phyloP scores from a whole-genome alignment of 2,888 invertebrate genomes.

The Zhuqinia jingwanae region DNA sequence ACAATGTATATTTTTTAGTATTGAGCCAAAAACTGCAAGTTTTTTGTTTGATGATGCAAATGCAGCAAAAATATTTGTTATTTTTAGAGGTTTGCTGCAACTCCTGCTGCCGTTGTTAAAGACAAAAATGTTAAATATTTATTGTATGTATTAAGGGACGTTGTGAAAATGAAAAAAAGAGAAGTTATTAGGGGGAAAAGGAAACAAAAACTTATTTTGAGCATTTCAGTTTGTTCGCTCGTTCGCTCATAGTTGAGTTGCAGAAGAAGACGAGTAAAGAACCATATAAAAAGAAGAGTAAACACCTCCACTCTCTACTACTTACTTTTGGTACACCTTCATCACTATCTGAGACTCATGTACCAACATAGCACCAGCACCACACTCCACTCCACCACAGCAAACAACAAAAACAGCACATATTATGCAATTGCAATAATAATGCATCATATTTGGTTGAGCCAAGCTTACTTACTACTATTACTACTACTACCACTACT shows the following conservation, averaged over 20 bases:
- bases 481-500: slow-evolving; percentile 27
- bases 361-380: background rate
- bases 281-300: slow-evolving; percentile 48
- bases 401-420: slow-evolving; percentile 57
- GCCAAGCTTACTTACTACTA: slow-evolving; percentile 22
- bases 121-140: slow-evolving; percentile 70
- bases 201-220: slow-evolving; percentile 58
- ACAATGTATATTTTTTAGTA: background rate
- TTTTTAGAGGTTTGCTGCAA: slow-evolving; percentile 19
- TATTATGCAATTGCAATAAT: slow-evolving; percentile 60
- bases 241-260: background rate
- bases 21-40: slow-evolving; percentile 2
- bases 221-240: slow-evolving; percentile 30
- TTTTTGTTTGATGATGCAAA: background rate
- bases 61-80: background rate
- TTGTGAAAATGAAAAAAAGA: slow-evolving; percentile 67
- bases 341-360: background rate
- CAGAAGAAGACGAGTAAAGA: slow-evolving; percentile 38
- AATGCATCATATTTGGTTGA: slow-evolving; percentile 52
- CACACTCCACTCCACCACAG: slow-evolving; percentile 22
- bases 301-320: slow-evolving; percentile 59
- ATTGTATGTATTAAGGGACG: slow-evolving; percentile 70
- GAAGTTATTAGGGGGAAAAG: slow-evolving; percentile 63
- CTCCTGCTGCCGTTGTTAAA: slow-evolving; percentile 60
- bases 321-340: slow-evolving; percentile 34